Evolutionary conservation across 1,140 invertebrate genomes (phyloP), one percentile per base, ranked within the genome.

Genomic region (Drosophila pseudoananassae): DNA sequence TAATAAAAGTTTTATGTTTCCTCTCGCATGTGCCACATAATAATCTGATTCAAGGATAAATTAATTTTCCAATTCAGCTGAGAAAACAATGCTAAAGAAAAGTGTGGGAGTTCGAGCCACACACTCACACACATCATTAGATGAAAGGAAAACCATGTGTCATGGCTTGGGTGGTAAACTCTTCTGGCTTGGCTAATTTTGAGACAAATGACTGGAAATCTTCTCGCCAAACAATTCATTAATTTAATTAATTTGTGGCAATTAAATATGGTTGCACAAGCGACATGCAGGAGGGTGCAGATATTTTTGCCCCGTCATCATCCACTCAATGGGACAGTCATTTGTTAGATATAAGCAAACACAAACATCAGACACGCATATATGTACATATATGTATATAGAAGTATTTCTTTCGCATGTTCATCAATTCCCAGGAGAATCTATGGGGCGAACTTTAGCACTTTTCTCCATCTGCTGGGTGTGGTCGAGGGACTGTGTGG

Each of bases 181-280:
- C 49, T 58, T 33, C 23, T 60, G 25, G 61, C 31, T 57, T 61
- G 49, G 46, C 59, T 74, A 74, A 85, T 77, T 81, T 70, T 70
- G 7, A 50, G 78, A 76, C 53, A 68, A 78, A 83, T 78, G 79
- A 61, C 59, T 71, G 52, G 64, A 75, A 87, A 76, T 56, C 43
- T 31, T 38, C 63, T 56, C 15, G 23, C 23, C 78, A 85, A 87
- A 87, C 82, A 87, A 82, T 87, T 85, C 83, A 85, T 85, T 85
- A 85, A 85, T 85, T 87, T 88, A 85, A 85, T 85, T 85, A 88
- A 88, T 85, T 85, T 87, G 82, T 56, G 61, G 78, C 83, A 88
- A 82, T 85, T 85, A 85, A 88, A 71, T 78, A 58, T 54, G 49
- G 61, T 45, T 55, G 64, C 63, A 57, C 45, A 56, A 20, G 45